phyloP scores from a whole-genome alignment of 2,797 vertebrate species.

The Lophotriccus pileatus region DNA sequence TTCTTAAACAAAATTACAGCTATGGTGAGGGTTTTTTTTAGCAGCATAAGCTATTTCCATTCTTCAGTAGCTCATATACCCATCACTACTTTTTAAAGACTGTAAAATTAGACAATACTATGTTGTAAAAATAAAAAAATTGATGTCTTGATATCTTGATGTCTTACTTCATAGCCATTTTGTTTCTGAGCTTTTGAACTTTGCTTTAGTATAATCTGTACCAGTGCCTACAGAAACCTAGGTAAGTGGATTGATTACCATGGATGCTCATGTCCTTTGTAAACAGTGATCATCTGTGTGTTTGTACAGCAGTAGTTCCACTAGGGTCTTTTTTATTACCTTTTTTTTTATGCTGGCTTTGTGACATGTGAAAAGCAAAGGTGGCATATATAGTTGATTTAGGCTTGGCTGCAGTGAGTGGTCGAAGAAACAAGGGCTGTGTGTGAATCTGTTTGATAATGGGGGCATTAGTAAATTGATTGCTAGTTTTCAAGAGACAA shows the following conservation, averaged over 20 bases:
- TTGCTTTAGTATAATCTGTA: not conserved
- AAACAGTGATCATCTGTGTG: not conserved
- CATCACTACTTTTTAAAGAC: not conserved
- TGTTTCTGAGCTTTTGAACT: not conserved
- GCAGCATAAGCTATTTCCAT: not conserved
- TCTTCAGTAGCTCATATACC: not conserved
- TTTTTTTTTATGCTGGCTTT: not conserved
- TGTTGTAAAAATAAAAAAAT: not conserved
- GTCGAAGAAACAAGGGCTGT: not conserved
- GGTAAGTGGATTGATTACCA: not conserved
- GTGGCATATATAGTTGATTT: not conserved
- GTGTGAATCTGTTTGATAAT: not conserved
- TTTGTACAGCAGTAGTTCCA: not conserved
- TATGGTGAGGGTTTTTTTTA: not conserved
- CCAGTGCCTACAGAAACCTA: not conserved
- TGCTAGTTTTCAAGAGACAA: not conserved
- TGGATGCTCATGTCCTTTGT: not conserved
- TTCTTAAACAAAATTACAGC: not conserved
- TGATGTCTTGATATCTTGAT: not conserved
- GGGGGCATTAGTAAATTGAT: not conserved
- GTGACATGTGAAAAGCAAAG: not conserved
- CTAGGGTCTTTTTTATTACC: accelerated
- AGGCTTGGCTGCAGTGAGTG: not conserved
- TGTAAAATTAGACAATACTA: not conserved
- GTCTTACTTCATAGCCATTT: not conserved